Evolutionary conservation across 2,113 vertebrate genomes (phyloP).

Genomic region (Nyctereutes procyonoides): DNA sequence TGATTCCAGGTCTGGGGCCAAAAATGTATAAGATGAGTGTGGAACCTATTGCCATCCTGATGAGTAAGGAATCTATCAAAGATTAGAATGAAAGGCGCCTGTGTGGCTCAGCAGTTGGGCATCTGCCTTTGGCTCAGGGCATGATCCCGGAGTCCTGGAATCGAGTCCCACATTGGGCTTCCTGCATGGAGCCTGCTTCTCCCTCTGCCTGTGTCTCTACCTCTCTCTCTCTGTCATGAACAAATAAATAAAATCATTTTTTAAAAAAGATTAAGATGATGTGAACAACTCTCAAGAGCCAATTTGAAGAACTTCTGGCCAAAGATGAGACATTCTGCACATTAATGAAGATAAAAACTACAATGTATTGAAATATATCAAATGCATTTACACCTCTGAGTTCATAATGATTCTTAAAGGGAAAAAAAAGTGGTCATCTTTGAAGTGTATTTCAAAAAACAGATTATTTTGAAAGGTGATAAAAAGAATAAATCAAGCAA

Average conservation of each 20-base stretch:
- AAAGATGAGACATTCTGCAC: neutral
- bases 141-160: no score
- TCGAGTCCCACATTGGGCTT: no score
- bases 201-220: no score
- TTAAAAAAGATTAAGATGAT: no score
- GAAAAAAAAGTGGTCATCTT: neutral
- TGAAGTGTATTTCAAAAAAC: neutral
- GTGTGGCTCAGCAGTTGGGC: no score
- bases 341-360: neutral
- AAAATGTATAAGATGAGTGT: neutral
- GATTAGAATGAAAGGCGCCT: no score
- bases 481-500: neutral
- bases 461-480: neutral
- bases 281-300: neutral
- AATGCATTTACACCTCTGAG: neutral
- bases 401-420: neutral
- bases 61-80: neutral
- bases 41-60: neutral
- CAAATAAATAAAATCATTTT: no score
- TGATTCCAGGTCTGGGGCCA: neutral
- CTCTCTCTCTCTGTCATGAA: no score
- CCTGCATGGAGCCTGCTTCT: no score
- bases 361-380: neutral
- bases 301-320: neutral
- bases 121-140: no score